These are phyloP conservation scores for Eupithecia vulgata DNA, from an alignment of 2,888 invertebrate genomes.

Conservation along the genomic window DNA sequence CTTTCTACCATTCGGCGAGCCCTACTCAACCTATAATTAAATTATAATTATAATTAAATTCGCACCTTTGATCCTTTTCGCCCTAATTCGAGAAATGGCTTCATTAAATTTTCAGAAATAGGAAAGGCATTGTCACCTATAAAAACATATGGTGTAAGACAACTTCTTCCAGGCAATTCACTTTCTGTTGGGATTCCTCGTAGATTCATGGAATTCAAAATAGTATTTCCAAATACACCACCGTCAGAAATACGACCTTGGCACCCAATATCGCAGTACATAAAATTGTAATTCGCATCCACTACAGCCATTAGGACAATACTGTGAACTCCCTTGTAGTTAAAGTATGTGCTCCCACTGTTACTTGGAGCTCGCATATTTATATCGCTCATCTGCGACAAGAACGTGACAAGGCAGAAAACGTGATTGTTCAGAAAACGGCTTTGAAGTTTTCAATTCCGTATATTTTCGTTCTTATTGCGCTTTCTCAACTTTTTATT, in stretches of 20 bases:
- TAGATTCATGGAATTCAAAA: constrained; percentile 38
- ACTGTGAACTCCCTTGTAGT: constrained; percentile 34
- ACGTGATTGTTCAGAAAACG: too few relatives aligned
- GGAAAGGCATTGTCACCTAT: constrained; percentile 44
- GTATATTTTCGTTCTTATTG: too few relatives aligned
- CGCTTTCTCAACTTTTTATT: too few relatives aligned
- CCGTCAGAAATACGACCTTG: constrained; percentile 42
- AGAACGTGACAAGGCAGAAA: too few relatives aligned
- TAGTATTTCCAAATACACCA: constrained; percentile 36
- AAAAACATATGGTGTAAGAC: constrained; percentile 42
- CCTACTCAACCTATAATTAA: constrained; percentile 43
- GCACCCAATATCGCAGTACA: constrained; percentile 37
- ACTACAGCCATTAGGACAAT: constrained; percentile 40
- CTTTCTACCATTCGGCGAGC: constrained; percentile 47
- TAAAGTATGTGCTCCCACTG: constrained; percentile 30
- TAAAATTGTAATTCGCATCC: constrained; percentile 41
- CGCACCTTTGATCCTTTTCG: constrained; percentile 36
- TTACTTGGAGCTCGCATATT: constrained; percentile 35
- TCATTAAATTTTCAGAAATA: constrained; percentile 42
- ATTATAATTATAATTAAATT: too few relatives aligned
- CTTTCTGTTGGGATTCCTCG: constrained; percentile 39
- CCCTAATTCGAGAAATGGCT: constrained; percentile 43
- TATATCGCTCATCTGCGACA: too few relatives aligned
- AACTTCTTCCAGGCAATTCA: constrained; percentile 41
- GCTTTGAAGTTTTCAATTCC: too few relatives aligned